phyloP scores from a whole-genome alignment of 1,140 invertebrate genomes.

The Cyclargus thomasi region DNA sequence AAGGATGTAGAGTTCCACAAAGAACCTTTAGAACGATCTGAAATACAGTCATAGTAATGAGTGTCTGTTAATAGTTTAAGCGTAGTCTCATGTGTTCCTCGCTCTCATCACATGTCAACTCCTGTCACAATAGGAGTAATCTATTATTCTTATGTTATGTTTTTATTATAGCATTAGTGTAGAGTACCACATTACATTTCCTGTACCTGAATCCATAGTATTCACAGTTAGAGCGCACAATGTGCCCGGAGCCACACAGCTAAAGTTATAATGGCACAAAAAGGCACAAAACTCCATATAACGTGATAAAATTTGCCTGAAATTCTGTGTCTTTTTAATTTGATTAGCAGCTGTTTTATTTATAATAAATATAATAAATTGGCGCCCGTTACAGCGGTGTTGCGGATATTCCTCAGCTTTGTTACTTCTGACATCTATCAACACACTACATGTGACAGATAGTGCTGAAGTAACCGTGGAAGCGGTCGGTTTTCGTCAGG shows the following conservation, averaged over 20 bases:
- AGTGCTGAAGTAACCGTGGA: no score
- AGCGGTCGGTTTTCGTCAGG: no score
- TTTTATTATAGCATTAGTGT: neutral
- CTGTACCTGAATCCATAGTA: neutral
- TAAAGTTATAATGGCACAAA: neutral
- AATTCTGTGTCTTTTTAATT: no score
- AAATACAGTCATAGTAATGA: conserved; percentile 16
- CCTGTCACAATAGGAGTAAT: neutral
- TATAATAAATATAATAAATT: no score
- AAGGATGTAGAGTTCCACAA: conserved; percentile 27
- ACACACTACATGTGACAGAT: no score
- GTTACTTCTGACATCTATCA: no score
- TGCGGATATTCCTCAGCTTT: no score
- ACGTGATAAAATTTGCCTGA: no score
- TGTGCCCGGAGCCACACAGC: neutral
- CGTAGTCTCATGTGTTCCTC: neutral
- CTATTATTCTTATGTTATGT: neutral
- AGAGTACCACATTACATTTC: neutral
- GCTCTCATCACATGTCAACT: neutral
- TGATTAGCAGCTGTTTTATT: no score
- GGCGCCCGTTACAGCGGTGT: no score
- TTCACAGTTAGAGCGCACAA: neutral
- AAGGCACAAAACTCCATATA: no score
- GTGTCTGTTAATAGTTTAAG: neutral
- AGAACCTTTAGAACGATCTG: neutral